phyloP scores from a whole-genome alignment of 2,888 invertebrate species.

The Prosopocoilus inquinatus region DNA sequence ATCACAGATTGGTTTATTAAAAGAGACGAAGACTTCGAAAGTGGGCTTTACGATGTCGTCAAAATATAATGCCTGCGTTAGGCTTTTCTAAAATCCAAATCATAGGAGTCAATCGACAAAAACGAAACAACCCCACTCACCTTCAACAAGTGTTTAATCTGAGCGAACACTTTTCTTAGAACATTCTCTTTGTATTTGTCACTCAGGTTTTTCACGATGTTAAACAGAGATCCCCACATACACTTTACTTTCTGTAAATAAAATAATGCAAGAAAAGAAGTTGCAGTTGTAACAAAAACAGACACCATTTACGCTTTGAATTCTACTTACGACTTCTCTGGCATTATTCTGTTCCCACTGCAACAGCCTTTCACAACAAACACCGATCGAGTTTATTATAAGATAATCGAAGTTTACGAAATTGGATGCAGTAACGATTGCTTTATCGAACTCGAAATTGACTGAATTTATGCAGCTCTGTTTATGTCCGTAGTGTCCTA shows the following conservation, averaged over 20 bases:
- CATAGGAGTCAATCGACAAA: background rate
- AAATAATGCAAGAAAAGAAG: background rate
- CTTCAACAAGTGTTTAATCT: conserved; percentile 5
- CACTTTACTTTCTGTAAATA: conserved; percentile 16
- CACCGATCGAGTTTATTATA: conserved; percentile 34
- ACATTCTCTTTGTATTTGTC: conserved; percentile 15
- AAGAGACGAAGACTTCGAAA: conserved; percentile 13
- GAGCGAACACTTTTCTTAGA: conserved; percentile 13
- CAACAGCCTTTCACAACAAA: conserved; percentile 33
- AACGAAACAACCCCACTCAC: conserved; percentile 6
- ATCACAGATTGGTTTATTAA: conserved; percentile 13
- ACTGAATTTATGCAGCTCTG: conserved; percentile 27
- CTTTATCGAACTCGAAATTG: conserved; percentile 28
- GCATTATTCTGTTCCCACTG: conserved; percentile 24
- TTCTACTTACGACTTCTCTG: conserved; percentile 4
- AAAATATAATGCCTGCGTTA: conserved; percentile 6
- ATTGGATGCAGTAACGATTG: conserved; percentile 34
- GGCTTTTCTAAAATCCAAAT: conserved; percentile 11
- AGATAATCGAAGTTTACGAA: conserved; percentile 30
- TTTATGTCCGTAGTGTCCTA: conserved; percentile 35
- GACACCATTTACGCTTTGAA: no score
- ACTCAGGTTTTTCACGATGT: conserved; percentile 15
- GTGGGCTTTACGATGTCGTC: conserved; percentile 11
- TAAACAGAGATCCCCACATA: conserved; percentile 25
- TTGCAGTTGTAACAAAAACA: no score